A percentile compares a stretch with the other conserved stretches of the same genome.
Conservation (phyloP, 2,113 vertebrate species). For the Cervus canadensis region DNA sequence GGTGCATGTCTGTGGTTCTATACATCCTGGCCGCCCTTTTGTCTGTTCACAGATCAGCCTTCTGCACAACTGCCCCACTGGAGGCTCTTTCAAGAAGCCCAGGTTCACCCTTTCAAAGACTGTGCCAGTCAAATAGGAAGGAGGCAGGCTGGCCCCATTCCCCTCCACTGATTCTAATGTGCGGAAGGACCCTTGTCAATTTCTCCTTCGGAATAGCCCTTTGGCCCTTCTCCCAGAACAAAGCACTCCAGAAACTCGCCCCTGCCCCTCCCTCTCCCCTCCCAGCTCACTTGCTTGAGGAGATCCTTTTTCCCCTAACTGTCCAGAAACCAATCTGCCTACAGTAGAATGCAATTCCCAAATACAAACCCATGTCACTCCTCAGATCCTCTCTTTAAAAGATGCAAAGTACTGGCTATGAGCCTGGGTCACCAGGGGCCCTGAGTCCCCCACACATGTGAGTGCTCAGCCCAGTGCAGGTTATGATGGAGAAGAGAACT, state of each 20-base stretch:
- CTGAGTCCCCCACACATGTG: rapidly evolving
- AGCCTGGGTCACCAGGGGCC: background rate
- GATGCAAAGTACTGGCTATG: rapidly evolving
- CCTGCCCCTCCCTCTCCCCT: too few relatives aligned
- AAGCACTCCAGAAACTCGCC: rapidly evolving
- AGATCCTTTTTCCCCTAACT: background rate
- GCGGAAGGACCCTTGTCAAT: too few relatives aligned
- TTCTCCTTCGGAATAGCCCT: background rate
- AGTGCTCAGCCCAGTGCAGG: rapidly evolving
- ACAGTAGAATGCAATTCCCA: background rate
- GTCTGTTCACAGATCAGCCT: rapidly evolving
- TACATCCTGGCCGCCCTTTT: rapidly evolving
- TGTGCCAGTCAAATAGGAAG: background rate
- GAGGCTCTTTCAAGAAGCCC: background rate
- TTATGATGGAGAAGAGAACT: rapidly evolving
- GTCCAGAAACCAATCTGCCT: background rate
- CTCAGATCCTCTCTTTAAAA: background rate
- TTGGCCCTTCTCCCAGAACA: background rate
- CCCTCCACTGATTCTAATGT: background rate
- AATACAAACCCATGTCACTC: rapidly evolving
- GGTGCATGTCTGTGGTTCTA: background rate
- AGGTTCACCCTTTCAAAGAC: background rate
- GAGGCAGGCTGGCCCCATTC: background rate
- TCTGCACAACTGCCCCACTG: background rate
- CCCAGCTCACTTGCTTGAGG: rapidly evolving